Base-by-base conservation (phyloP, 2,888 invertebrate species). In the Baronia brevicornis region DNA sequence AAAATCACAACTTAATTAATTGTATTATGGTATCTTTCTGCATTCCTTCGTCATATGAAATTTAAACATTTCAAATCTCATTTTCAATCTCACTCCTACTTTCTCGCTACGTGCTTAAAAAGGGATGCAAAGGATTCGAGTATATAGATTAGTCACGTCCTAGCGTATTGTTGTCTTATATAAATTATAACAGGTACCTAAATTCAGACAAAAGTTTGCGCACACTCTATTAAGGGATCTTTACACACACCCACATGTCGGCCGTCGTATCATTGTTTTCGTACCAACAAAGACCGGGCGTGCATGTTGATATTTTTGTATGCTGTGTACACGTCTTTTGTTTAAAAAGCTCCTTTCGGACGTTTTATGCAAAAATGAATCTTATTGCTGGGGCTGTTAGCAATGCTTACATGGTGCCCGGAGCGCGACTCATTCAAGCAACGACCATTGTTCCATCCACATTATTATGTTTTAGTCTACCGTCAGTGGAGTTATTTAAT, bases 241-340 rank as follows among this genome's bases (percentile, higher is more conserved):
- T 32, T 28, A 31, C 30, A 30, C 27, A 26, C 19, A 9, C 25
- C n/a, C 24, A 34, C 27, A 20, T 30, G 40, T 36, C 35, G 38
- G 21, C 32, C 38, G 22, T 31, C 19, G 19, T 28, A 33, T 41
- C 46, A 48, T 55, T 51, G 54, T 56, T 49, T 39, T 33, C 38
- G 31, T 38, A 35, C 36, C 39, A 47, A 58, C 54, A 53, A 48
- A 48, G 45, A 43, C 12, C 34, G 40, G 37, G 51, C 54, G 56
- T 62, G 57, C 57, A 61, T 71, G 73, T 73, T 70, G 68, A 67
- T 69, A 70, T 73, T 74, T 75, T 71, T 72, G 71, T 72, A 65
- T 62, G 67, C 64, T 55, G 62, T 56, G 63, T 65, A 58, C 51
- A 53, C 61, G 63, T 62, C 67, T 71, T 72, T 71, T 75, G 71